These are phyloP conservation scores for Hymenopus coronatus DNA, from an alignment of 2,888 invertebrate species.

Conservation along the genomic window DNA sequence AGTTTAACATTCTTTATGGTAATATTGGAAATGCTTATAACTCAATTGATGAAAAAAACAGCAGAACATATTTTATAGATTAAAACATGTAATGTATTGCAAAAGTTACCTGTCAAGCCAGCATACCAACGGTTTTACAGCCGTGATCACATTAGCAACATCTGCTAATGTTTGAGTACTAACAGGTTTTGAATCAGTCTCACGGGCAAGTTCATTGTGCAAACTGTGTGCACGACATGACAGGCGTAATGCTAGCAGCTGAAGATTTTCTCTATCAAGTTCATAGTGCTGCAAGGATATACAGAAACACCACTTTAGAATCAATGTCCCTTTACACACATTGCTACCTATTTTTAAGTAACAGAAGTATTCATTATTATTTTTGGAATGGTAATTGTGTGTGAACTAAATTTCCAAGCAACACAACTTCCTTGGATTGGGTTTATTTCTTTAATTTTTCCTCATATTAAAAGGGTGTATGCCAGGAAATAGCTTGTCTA, in stretches of 20 bases:
- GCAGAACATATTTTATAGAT: background rate
- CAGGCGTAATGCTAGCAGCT: slow-evolving; percentile 80
- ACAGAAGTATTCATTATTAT: no score
- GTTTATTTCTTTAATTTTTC: no score
- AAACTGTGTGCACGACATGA: slow-evolving; percentile 79
- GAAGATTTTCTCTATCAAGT: slow-evolving; percentile 86
- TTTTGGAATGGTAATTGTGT: no score
- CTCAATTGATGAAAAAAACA: background rate
- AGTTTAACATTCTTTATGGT: no score
- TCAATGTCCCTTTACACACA: no score
- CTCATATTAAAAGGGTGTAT: no score
- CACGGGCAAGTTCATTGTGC: slow-evolving; percentile 63
- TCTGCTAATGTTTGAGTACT: slow-evolving; percentile 80
- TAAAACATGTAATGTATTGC: background rate
- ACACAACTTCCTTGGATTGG: no score
- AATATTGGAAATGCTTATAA: no score
- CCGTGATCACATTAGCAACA: slow-evolving; percentile 78
- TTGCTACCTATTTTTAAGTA: no score
- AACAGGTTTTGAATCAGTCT: slow-evolving; percentile 59
- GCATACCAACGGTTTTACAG: slow-evolving; percentile 82
- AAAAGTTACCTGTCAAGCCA: slow-evolving; percentile 77
- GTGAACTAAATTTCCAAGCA: no score
- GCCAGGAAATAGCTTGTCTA: no score
- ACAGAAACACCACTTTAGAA: no score
- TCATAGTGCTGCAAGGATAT: slow-evolving; percentile 73